Percentiles rank a stretch among this genome's conserved stretches.
Conservation (phyloP, 2,113 vertebrate species). For the Lycaon pictus region DNA sequence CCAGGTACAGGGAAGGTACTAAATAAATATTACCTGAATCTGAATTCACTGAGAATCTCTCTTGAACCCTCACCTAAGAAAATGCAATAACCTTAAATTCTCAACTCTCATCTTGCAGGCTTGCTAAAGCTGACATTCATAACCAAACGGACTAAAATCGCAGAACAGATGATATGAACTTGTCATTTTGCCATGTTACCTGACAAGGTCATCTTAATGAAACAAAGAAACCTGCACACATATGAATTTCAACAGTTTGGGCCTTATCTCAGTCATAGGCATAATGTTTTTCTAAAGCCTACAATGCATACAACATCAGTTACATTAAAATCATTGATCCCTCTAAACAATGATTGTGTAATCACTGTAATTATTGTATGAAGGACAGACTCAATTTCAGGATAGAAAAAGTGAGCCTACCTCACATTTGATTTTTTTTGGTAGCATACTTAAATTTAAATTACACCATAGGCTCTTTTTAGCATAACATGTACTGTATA, state of each 20-base stretch:
- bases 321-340: conserved; percentile 45
- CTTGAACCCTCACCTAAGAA: background rate
- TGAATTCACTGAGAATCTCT: background rate
- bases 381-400: conserved; percentile 5
- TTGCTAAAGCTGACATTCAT: background rate
- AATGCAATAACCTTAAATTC: conserved; percentile 23
- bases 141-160: background rate
- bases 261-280: background rate
- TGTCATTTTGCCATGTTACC: conserved; percentile 1
- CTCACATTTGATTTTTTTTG: conserved; percentile 5
- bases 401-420: background rate
- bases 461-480: conserved; percentile 35
- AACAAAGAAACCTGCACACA: background rate
- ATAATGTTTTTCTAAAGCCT: background rate
- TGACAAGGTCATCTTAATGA: background rate
- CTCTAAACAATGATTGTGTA: background rate
- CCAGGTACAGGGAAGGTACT: background rate
- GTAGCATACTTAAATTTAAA: conserved; percentile 60
- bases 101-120: background rate
- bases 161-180: background rate
- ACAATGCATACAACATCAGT: background rate
- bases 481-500: conserved; percentile 20
- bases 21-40: background rate
- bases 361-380: conserved; percentile 58
- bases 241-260: background rate